phyloP scores from a whole-genome alignment of 1,140 invertebrate species.

The Drosophila varians region DNA sequence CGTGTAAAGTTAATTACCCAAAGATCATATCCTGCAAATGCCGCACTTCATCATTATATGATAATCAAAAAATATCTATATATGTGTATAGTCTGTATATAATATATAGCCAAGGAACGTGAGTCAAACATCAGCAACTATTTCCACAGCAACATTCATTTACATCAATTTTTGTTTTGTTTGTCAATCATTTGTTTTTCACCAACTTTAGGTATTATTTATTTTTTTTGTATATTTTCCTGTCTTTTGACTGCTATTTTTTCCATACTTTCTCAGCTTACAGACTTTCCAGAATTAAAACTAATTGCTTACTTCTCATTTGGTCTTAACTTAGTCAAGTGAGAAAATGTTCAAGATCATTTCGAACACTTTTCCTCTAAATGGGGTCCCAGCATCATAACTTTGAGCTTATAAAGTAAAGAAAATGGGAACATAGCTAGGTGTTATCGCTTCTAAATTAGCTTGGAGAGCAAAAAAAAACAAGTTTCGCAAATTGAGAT shows the following conservation, averaged over 20 bases:
- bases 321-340: background rate
- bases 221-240: background rate
- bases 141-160: conserved; percentile 53
- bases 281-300: conserved; percentile 18
- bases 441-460: conserved; percentile 2
- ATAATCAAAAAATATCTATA: conserved; percentile 6
- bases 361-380: background rate
- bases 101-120: conserved; percentile 18
- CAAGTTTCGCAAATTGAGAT: conserved; percentile 9
- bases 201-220: background rate
- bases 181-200: conserved; percentile 20
- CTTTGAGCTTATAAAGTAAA: background rate
- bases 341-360: background rate
- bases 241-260: background rate
- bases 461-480: conserved; percentile 7
- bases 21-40: conserved; percentile 22
- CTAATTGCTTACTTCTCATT: background rate
- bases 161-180: conserved; percentile 24
- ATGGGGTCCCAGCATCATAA: background rate
- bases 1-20: conserved; percentile 38
- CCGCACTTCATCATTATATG: conserved; percentile 38
- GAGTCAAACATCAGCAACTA: conserved; percentile 37
- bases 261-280: conserved; percentile 16
- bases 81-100: conserved; percentile 46
- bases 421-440: background rate